Base-by-base conservation (phyloP, 2,113 vertebrate species). In the Myxocyprinus asiaticus region DNA sequence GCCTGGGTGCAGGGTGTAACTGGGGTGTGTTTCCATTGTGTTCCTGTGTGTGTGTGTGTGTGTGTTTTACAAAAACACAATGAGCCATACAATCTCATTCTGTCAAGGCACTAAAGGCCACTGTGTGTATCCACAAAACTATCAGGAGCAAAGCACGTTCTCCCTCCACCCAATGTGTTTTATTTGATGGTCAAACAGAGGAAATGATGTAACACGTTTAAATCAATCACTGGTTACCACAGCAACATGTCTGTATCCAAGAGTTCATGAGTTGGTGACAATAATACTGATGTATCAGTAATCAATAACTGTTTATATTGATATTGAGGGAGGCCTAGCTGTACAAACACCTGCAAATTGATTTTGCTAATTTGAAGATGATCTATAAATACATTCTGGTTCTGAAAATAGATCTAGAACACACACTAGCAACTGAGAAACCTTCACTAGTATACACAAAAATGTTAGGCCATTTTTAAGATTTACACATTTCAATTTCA, bases 41-140 rank as follows among this genome's bases (percentile, higher is more conserved):
- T 43, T 58, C 44, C 55, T 61, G 22, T 33, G 22, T 33, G 22
- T 33, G 22, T 33, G 44, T 63, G 56, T 22, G 70, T 73, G 7
- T 9, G 43, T 48, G 22, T 33, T n/a, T 47, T 7, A 45, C 11
- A 70, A 43, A 70, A 70, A 56, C 68, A 70, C 68, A 70, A 70
- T 71, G 70, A 22, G 59, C 43, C n/a, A 47, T 22, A 8, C 10
- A 59, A 72, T 61, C 70, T 59, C 3, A 10, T 59, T 72, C 33
- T 8, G 3, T 15, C 53, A 33, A 14, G 3, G 68, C 56, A 53
- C 53, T 6, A n/a, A 56, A 55, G 51, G 53, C 12, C 33, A 44
- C 1, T 4, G 33, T 10, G 33, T 71, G 22, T 14, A 69, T 12
- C 14, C 55, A n/a, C 53, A 9, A 44, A 15, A 42, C 51, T 56